Conservation (phyloP, 2,797 vertebrate genomes). For the Lacerta agilis region DNA sequence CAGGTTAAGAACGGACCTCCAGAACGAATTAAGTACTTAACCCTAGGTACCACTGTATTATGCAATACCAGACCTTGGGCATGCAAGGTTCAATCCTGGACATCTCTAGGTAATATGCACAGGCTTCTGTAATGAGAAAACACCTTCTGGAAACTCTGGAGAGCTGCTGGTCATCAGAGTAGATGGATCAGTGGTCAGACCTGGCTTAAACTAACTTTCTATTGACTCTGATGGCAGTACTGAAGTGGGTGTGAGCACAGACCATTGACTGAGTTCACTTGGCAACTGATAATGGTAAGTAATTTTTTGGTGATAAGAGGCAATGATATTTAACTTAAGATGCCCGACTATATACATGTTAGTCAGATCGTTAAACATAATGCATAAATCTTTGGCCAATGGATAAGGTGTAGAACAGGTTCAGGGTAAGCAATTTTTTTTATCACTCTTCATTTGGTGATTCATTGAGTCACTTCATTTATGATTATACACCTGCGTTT, state of each 20-base stretch:
- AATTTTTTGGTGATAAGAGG: background rate
- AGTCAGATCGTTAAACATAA: conserved; percentile 25
- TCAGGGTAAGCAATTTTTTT: background rate
- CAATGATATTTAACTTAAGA: background rate
- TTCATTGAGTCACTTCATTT: background rate
- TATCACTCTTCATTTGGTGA: background rate
- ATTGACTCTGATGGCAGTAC: background rate
- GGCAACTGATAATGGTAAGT: background rate
- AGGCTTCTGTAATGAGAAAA: background rate
- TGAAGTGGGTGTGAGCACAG: background rate
- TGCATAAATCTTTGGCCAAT: conserved; percentile 7
- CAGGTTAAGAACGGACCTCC: too few relatives aligned
- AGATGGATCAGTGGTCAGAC: too few relatives aligned
- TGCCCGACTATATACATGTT: background rate
- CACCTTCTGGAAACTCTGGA: too few relatives aligned
- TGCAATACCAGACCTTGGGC: too few relatives aligned
- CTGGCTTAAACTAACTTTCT: too few relatives aligned
- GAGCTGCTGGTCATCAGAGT: too few relatives aligned
- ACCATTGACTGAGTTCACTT: background rate
- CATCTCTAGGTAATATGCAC: background rate
- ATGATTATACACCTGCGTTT: background rate
- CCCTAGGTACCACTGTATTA: too few relatives aligned
- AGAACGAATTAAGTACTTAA: too few relatives aligned
- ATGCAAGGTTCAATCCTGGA: too few relatives aligned
- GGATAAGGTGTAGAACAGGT: background rate